Conservation (phyloP, 2,113 vertebrate species). For the Parus major region DNA sequence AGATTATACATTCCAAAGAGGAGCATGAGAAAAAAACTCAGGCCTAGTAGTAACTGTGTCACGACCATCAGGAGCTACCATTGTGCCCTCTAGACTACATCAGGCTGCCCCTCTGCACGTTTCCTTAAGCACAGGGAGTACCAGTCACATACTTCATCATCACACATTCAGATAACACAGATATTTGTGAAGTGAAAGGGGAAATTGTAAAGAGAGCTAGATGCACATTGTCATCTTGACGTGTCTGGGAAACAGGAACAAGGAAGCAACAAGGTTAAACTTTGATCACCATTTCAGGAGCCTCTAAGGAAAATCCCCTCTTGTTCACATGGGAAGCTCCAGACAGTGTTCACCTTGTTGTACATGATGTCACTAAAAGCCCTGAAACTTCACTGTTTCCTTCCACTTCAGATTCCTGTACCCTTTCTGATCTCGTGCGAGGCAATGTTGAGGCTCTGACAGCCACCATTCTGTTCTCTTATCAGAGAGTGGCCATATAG, state of each 20-base stretch:
- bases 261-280: background rate
- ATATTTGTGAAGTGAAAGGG: background rate
- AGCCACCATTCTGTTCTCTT: background rate
- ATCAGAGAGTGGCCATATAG: background rate
- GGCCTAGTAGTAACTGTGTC: background rate
- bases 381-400: background rate
- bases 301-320: background rate
- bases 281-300: background rate
- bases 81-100: background rate
- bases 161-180: background rate
- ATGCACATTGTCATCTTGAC: background rate
- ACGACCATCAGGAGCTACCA: background rate
- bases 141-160: background rate
- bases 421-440: rapidly evolving
- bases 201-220: background rate
- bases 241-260: background rate
- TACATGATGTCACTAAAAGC: background rate
- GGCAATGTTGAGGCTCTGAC: background rate
- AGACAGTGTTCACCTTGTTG: background rate
- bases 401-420: background rate
- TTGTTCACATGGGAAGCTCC: background rate
- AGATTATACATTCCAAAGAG: background rate
- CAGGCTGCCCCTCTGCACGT: background rate
- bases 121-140: background rate
- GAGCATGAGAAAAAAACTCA: background rate